Base-by-base conservation (phyloP, 2,888 invertebrate species). In the Limenitis camilla region DNA sequence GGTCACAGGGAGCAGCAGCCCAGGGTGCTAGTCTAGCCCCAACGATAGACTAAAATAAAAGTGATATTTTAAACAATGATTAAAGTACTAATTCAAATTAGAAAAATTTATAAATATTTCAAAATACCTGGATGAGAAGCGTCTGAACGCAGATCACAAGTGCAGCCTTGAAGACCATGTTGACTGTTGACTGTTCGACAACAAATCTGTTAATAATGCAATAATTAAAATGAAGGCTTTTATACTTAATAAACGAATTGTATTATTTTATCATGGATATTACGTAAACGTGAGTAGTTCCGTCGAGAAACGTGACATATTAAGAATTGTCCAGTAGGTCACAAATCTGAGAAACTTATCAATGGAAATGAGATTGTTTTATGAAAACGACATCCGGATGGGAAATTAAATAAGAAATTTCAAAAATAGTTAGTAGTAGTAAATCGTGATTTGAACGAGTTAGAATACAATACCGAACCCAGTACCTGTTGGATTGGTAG, bases 141-240 rank as follows among this genome's bases (percentile, higher is more conserved):
- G 65, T 65, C 47, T 64, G 63, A 33, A 65, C 64, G 60, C 68
- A 70, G 55, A 68, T 49, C n/a, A 66, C 41, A 28, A 65, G n/a
- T n/a, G n/a, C 55, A 35, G 59, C 49, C 53, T 66, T 68, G 38
- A 59, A 53, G 36, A 61, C 56, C 68, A 71, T 71, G 48, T 51
- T 53, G 11, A 5, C 42, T 48, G 35, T 30, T 52, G n/a, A n/a
- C n/a, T n/a, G n/a, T n/a, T n/a, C 11, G 44, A 32, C 35, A 36
- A 44, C 44, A 41, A 50, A 33, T 35, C 55, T 50, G 40, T 45
- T 11, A 49, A 45, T 53, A 35, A 4, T 8, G 8, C 6, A 11
- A 19, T 5, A 5, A 10, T 2, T 5, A 5, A 5, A 28, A 32
- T 39, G 28, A 8, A 19, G 9, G 2, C 47, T 52, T 52, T 47